Evolutionary conservation across 2,888 invertebrate species (phyloP), one percentile per base, ranked within the genome.

Genomic region (Athalia circularis): DNA sequence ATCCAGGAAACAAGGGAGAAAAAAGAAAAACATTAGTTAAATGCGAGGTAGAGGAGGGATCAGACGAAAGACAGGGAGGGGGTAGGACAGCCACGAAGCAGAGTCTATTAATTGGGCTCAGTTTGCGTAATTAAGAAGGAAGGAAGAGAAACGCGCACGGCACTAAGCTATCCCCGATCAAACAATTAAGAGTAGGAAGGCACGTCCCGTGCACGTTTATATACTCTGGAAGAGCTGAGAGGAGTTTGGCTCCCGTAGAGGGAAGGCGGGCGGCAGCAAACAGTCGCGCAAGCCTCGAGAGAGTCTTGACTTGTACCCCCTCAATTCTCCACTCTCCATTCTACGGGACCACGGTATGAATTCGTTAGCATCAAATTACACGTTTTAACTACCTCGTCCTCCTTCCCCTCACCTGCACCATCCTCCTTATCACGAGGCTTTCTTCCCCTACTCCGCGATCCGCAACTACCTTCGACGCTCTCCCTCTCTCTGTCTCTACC

Each of bases 331-430:
- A 50, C 74, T 74, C 50, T 74, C 77, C 72, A 68, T 13, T 62
- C 76, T 50, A 72, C 52, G 79, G 64, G 77, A 75, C 59, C 77
- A 75, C 72, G 77, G 77, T 78, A 79, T 81, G 84, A 83, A 84
- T 84, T 81, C 82, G 80, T 83, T 82, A 83, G 82, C 82, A 82
- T 83, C 70, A 79, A 76, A 84, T 84, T 84, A 84, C 81, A 81
- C 82, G 77, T 81, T 68, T 67, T 75, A 75, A 75, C 75, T 75
- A 75, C 75, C 75, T 64, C 75, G 75, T 61, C 75, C 75, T n/a
- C 64, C 62, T 47, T 62, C 47, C 29, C 62, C 50, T 9, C 62
- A 29, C 29, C 29, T 29, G 29, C 29, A 29, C 29, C 45, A 45
- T 47, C 72, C 47, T 15, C 45, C 72, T 52, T 52, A 29, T 29